These are phyloP conservation scores for Zaprionus tsacasi DNA, from an alignment of 1,140 invertebrate genomes.

Conservation along the genomic window DNA sequence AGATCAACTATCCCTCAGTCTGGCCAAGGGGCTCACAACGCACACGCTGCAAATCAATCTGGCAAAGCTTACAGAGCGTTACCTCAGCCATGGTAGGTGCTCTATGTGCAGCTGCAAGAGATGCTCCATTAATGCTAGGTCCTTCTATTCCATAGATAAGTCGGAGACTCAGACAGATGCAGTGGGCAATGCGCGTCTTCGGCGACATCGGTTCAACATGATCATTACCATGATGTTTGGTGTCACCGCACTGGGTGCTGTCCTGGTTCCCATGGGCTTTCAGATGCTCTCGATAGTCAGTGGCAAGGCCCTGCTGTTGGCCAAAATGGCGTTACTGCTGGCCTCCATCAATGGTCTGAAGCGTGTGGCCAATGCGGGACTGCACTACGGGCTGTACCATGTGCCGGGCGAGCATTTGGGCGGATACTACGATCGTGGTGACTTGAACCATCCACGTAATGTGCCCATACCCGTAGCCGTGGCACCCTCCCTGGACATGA, in stretches of 20 bases:
- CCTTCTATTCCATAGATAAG: slow-evolving; percentile 17
- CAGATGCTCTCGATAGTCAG: slow-evolving; percentile 91
- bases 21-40: slow-evolving; percentile 85
- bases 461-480: slow-evolving; percentile 70
- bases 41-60: slow-evolving; percentile 86
- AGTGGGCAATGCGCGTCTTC: slow-evolving; percentile 75
- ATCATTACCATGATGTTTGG: slow-evolving; percentile 91
- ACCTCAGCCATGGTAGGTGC: slow-evolving; percentile 53
- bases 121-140: background rate
- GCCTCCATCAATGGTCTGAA: slow-evolving; percentile 91
- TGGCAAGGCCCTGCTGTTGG: slow-evolving; percentile 90
- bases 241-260: slow-evolving; percentile 88
- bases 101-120: background rate
- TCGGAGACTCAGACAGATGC: slow-evolving; percentile 3
- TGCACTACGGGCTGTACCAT: slow-evolving; percentile 82
- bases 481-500: slow-evolving; percentile 59
- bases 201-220: slow-evolving; percentile 86
- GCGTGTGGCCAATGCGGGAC: slow-evolving; percentile 85
- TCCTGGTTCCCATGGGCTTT: slow-evolving; percentile 90
- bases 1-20: slow-evolving; percentile 79
- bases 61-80: slow-evolving; percentile 79
- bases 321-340: slow-evolving; percentile 91
- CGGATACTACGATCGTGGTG: slow-evolving; percentile 78
- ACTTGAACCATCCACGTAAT: slow-evolving; percentile 76
- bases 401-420: slow-evolving; percentile 74